Conservation (phyloP, 2,113 vertebrate genomes). For the Athene noctua region DNA sequence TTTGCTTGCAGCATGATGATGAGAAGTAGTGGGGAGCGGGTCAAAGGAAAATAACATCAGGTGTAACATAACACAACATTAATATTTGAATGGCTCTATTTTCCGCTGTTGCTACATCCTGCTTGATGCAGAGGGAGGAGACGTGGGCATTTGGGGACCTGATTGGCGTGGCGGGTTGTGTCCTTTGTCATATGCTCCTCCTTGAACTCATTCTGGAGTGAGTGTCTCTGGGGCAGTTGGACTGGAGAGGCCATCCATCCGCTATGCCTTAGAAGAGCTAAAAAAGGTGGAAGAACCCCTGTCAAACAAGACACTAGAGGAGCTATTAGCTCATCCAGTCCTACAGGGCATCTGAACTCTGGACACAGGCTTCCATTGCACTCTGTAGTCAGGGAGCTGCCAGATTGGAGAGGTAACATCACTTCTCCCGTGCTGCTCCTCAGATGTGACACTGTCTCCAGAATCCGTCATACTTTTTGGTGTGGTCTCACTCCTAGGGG, state of each 20-base stretch:
- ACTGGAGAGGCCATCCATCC: neutral
- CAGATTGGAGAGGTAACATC: neutral
- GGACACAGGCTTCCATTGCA: neutral
- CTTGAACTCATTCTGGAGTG: neutral
- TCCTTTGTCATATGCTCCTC: neutral
- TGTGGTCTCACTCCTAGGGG: neutral
- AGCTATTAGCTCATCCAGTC: neutral
- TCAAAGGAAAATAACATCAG: neutral
- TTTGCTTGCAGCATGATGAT: neutral
- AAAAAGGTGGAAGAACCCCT: neutral
- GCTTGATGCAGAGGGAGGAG: neutral
- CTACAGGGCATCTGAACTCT: neutral
- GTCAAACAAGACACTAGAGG: neutral
- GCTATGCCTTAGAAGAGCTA: neutral
- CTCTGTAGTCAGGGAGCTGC: neutral
- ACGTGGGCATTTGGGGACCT: neutral
- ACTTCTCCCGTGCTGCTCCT: neutral
- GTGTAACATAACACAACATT: neutral
- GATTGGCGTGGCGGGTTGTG: neutral
- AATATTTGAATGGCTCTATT: neutral
- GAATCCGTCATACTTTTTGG: rapidly evolving
- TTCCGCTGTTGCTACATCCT: neutral
- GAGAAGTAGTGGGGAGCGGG: neutral
- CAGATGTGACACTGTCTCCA: neutral
- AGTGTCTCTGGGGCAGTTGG: neutral